A percentile compares a stretch with the other conserved stretches of the same genome.
phyloP scores from a whole-genome alignment of 2,113 vertebrate species.

The Mola mola region DNA sequence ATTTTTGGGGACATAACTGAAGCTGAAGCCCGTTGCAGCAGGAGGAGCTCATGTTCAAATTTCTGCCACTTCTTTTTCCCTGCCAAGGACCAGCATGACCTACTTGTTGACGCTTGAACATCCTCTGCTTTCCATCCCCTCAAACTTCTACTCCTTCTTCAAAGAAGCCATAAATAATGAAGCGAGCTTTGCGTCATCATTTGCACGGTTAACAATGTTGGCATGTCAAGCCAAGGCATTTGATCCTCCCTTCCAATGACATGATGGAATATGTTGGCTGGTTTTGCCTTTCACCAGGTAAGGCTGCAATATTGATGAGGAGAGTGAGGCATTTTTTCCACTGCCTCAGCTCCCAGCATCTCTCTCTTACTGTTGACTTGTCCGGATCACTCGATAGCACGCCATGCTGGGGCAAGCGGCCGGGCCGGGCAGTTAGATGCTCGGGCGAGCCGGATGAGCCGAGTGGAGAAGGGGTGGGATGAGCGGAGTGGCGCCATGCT shows the following conservation, averaged over 20 bases:
- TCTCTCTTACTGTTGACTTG: constrained; percentile 49
- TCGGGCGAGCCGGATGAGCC: constrained; percentile 18
- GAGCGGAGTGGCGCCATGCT: constrained; percentile 46
- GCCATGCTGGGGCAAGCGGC: constrained; percentile 11
- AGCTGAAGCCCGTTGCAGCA: constrained; percentile 32
- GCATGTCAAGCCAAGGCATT: constrained; percentile 78
- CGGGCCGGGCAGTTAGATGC: constrained; percentile 28
- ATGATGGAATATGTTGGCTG: constrained; percentile 83
- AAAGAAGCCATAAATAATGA: constrained; percentile 76
- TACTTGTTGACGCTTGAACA: constrained; percentile 57
- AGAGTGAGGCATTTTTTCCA: constrained; percentile 80
- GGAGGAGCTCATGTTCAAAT: constrained; percentile 46
- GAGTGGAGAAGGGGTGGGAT: constrained; percentile 54
- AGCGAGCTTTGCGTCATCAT: constrained; percentile 74
- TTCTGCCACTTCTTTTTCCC: constrained; percentile 15
- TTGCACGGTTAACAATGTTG: constrained; percentile 82
- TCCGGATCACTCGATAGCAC: constrained; percentile 74
- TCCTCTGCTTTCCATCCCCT: constrained; percentile 43
- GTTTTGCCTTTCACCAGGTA: constrained; percentile 83
- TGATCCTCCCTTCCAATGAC: constrained; percentile 81
- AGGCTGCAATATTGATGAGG: constrained; percentile 84
- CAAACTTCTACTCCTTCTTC: constrained; percentile 45
- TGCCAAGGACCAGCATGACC: constrained; percentile 28
- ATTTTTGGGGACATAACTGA: no score
- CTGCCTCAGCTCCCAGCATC: constrained; percentile 59